Evolutionary conservation across 2,113 vertebrate genomes (phyloP), one percentile per base, ranked within the genome.

Genomic region (Phyllopteryx taeniolatus): DNA sequence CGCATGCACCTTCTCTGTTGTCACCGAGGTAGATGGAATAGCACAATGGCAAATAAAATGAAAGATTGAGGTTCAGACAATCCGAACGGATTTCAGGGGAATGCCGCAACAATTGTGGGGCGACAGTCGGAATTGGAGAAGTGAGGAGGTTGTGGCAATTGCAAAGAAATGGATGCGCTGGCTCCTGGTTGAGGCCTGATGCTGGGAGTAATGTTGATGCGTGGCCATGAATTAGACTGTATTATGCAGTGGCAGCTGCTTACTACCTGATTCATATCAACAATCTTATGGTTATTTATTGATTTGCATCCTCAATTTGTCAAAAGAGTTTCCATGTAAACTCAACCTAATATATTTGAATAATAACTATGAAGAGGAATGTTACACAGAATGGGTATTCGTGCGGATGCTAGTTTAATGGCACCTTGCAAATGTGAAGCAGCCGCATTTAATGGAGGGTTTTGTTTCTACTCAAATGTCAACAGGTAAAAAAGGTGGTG

Each of bases 211-310:
- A 91, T 87, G 78, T 86, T 93, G 93, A 93, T 92, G 91, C 93
- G 91, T 93, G 84, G 87, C 91, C 83, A 75, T 91, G 91, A 94
- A 93, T 93, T 27, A 27, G 1, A 27, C 27, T 91, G 90, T 91
- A 92, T 93, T 92, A 91, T 71, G 76, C 82, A 83, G 83, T 92
- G 91, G 91, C 91, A 90, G 88, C 89, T 89, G 88, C 86, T 92
- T 87, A 85, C 90, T 87, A 86, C 84, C 77, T 89, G 89, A 90
- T 93, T 92, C 91, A 91, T 94, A 88, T 93, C 88, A 89, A 87
- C 88, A 86, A 86, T 90, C 85, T 89, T 85, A 88, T 84, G 81
- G 72, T 91, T 92, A 90, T 92, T 92, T 92, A 89, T 91, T 86
- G 88, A 80, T 91, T 91, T 91, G 87, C 89, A 91, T 90, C 74